phyloP scores from a whole-genome alignment of 2,888 invertebrate species.

The Synanthedon tipuliformis region DNA sequence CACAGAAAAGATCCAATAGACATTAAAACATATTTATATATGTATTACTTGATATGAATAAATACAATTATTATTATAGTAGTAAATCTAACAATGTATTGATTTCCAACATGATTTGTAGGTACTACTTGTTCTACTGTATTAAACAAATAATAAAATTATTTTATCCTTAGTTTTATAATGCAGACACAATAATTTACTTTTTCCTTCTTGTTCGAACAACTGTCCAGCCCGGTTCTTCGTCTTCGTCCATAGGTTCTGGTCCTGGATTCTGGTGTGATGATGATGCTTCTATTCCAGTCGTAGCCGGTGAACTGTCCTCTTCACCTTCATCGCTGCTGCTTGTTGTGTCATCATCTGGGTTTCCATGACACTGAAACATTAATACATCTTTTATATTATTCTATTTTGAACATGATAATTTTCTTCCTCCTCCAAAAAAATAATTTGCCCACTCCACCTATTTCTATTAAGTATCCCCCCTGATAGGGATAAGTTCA shows the following conservation, averaged over 20 bases:
- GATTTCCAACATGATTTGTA: background rate
- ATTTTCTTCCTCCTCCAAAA: too few species aligned
- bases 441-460: too few species aligned
- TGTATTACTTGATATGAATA: background rate
- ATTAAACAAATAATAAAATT: background rate
- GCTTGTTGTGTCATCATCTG: slow-evolving; percentile 58
- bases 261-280: slow-evolving; percentile 18
- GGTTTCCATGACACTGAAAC: slow-evolving; percentile 51
- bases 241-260: slow-evolving; percentile 49
- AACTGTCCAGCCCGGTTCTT: slow-evolving; percentile 77
- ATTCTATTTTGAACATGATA: background rate
- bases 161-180: background rate
- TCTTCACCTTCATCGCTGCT: slow-evolving; percentile 49
- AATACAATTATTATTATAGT: background rate
- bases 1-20: background rate
- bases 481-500: too few species aligned
- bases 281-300: slow-evolving; percentile 17
- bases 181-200: slow-evolving; percentile 19
- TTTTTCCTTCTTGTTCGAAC: slow-evolving; percentile 68
- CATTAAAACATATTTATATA: background rate
- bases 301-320: background rate
- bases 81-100: background rate
- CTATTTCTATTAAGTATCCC: too few species aligned
- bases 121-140: background rate
- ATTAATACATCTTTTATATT: background rate